Base-by-base conservation (phyloP, 2,797 vertebrate genomes). In the Sebastes minor region DNA sequence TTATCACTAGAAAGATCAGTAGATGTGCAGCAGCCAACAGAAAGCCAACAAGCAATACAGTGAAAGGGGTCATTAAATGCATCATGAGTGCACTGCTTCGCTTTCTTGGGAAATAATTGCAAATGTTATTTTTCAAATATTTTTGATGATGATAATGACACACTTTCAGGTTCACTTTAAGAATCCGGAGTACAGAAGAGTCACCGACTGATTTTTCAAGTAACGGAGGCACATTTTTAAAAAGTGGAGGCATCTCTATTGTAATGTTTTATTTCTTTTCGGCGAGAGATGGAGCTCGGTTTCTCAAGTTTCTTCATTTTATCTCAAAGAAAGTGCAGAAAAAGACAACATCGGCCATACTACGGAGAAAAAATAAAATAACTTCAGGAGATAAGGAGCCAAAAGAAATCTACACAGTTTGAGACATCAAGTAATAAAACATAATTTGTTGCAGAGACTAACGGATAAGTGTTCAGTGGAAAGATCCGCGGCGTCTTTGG, bases 41-140 rank as follows among this genome's bases (percentile, higher is more conserved):
- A 75, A 25, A 30, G 25, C 64, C 28, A 63, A 49, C 49, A 46
- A 62, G 65, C 69, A 64, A 42, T 71, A 22, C 33, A 61, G 16
- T 57, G 42, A 64, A 68, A 61, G 60, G 18, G 69, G 70, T 74
- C 66, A 82, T 77, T 82, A 74, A 81, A 67, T 69, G 65, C 69
- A 66, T 27, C 59, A 59, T 69, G 42, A 71, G 42, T 25, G 11
- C 32, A 23, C 66, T 27, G 23, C 33, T 79, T 84, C n/a, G 42
- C 33, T 62, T 81, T 83, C 66, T 71, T 76, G 65, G 27, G 56
- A 78, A 80, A 69, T 77, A 62, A 83, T 60, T 76, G 64, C 10
- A 53, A 63, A 61, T 49, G 28, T 25, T 68, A 10, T 67, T 76
- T 76, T 71, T 1, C 22, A 7, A 57, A 49, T 75, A 70, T 70